These are phyloP conservation scores for Bimastos eiseni DNA, from an alignment of 2,888 invertebrate genomes.

Conservation along the genomic window DNA sequence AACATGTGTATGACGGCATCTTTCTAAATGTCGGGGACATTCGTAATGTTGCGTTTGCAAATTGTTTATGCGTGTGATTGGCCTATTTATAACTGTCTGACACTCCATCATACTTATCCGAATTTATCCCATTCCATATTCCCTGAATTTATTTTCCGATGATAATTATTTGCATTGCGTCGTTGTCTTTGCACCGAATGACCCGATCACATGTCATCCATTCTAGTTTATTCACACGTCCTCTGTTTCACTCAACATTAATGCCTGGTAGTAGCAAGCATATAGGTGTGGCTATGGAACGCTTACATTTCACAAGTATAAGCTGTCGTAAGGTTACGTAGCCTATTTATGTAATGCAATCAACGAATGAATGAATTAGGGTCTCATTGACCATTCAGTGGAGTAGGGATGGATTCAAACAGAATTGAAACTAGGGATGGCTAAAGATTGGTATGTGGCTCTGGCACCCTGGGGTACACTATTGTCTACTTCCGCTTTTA, in stretches of 20 bases:
- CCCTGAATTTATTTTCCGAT: background rate
- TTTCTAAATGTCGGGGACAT: background rate
- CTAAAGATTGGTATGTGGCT: too few relatives aligned
- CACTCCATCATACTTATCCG: background rate
- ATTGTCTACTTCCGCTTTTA: too few relatives aligned
- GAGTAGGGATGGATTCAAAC: too few relatives aligned
- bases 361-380: too few relatives aligned
- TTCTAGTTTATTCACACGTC: background rate
- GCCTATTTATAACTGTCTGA: background rate
- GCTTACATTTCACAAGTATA: background rate
- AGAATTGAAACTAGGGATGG: too few relatives aligned
- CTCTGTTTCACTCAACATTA: background rate
- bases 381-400: too few relatives aligned
- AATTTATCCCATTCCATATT: background rate
- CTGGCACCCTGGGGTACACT: too few relatives aligned
- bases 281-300: background rate
- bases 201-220: background rate
- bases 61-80: background rate
- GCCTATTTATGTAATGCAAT: too few relatives aligned
- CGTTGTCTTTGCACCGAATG: background rate
- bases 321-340: too few relatives aligned
- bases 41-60: background rate
- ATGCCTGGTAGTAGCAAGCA: background rate
- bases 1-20: background rate
- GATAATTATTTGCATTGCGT: too few relatives aligned